phyloP scores from a whole-genome alignment of 2,113 vertebrate species.

The Aptenodytes forsteri region DNA sequence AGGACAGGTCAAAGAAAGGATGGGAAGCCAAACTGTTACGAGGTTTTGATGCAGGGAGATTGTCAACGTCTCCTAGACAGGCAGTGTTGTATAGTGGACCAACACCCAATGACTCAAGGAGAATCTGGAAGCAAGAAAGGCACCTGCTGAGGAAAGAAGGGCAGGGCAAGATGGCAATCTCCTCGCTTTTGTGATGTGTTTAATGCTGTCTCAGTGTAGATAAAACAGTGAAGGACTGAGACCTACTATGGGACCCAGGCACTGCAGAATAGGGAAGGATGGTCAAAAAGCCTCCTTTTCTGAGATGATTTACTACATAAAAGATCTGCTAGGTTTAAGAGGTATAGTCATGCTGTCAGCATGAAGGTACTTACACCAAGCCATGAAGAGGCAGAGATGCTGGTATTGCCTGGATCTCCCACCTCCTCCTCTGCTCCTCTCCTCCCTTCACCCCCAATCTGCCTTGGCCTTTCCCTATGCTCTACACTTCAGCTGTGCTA shows the following conservation, averaged over 20 bases:
- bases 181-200: neutral
- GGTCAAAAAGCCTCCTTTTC: neutral
- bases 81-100: neutral
- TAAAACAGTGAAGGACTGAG: neutral
- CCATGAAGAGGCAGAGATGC: neutral
- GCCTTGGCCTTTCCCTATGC: neutral
- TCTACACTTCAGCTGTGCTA: neutral
- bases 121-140: neutral
- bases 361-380: neutral
- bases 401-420: neutral
- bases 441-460: neutral
- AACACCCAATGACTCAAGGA: neutral
- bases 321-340: neutral
- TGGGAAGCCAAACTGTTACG: neutral
- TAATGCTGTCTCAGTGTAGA: neutral
- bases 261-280: neutral
- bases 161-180: neutral
- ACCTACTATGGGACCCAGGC: neutral
- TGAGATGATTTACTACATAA: neutral
- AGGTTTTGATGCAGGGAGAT: neutral
- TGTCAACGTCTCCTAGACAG: neutral
- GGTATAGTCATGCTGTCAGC: neutral
- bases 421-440: neutral
- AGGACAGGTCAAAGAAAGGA: neutral
- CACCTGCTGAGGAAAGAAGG: neutral